These are phyloP conservation scores for Augiades crinisus DNA, from an alignment of 2,888 invertebrate genomes.

Conservation along the genomic window DNA sequence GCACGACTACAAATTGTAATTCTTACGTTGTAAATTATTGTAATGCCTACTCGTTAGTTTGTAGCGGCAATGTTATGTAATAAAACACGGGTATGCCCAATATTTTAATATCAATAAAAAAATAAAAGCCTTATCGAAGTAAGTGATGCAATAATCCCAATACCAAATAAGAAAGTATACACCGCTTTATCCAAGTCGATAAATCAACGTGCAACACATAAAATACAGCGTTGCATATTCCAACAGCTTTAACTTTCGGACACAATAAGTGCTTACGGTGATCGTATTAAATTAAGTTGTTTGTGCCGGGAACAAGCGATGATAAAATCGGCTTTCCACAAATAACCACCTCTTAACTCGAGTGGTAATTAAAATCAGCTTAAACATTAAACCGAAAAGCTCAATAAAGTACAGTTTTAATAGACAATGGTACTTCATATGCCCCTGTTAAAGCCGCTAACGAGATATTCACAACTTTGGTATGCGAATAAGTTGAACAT, in stretches of 20 bases:
- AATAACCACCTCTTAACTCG: conserved; percentile 13
- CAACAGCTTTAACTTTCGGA: not conserved
- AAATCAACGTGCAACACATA: too few relatives aligned
- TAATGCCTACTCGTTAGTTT: not conserved
- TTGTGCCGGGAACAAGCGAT: not conserved
- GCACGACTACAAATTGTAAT: conserved; percentile 8
- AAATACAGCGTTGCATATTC: too few relatives aligned
- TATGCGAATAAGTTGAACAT: too few relatives aligned
- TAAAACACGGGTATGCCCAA: not conserved
- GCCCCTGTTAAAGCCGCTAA: not conserved
- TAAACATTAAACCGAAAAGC: conserved; percentile 19
- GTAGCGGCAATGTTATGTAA: not conserved
- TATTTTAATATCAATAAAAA: conserved; percentile 1
- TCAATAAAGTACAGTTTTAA: conserved; percentile 14
- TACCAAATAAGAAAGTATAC: too few relatives aligned
- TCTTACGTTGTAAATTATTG: not conserved
- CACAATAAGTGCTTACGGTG: conserved; percentile 2
- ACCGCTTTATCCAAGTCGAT: too few relatives aligned
- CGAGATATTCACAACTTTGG: not conserved
- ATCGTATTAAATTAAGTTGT: conserved; percentile 10
- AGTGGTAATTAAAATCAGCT: conserved; percentile 22
- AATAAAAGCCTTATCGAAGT: too few relatives aligned
- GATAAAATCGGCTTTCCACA: conserved; percentile 7
- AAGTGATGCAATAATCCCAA: too few relatives aligned
- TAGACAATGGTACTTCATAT: not conserved